Percentiles rank a stretch among this genome's conserved stretches.
Conservation (phyloP, 2,888 invertebrate genomes). For the Tethea ocularis region DNA sequence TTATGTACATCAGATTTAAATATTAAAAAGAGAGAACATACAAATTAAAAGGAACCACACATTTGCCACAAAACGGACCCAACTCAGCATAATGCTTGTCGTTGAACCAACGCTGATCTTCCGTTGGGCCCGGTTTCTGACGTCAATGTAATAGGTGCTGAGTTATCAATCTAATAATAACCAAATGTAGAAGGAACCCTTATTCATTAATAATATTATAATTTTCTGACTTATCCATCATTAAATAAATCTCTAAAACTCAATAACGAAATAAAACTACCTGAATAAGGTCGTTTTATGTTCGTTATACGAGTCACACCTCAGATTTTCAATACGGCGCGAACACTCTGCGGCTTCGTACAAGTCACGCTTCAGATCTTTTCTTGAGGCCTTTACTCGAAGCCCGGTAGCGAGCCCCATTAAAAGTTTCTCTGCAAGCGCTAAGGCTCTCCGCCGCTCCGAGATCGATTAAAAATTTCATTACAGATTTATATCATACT, state of each 20-base stretch:
- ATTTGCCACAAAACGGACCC: too few relatives aligned
- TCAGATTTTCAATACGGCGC: background rate
- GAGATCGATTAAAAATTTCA: conserved; percentile 48
- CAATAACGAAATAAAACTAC: background rate
- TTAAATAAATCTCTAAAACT: background rate
- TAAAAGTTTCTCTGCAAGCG: conserved; percentile 49
- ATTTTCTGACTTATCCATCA: too few relatives aligned
- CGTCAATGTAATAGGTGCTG: too few relatives aligned
- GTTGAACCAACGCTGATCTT: too few relatives aligned
- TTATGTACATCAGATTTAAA: too few relatives aligned
- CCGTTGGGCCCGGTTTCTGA: too few relatives aligned
- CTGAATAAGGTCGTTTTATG: background rate
- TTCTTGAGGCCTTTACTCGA: conserved; percentile 6
- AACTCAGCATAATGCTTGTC: too few relatives aligned
- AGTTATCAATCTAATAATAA: too few relatives aligned
- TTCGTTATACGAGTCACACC: background rate
- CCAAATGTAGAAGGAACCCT: too few relatives aligned
- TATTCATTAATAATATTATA: too few relatives aligned
- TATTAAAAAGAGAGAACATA: too few relatives aligned
- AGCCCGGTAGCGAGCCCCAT: conserved; percentile 40
- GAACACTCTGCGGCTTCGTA: conserved; percentile 11
- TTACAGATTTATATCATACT: conserved; percentile 44
- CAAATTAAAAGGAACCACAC: too few relatives aligned
- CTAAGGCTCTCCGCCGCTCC: conserved; percentile 10
- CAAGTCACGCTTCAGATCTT: conserved; percentile 13